phyloP scores from a whole-genome alignment of 2,797 vertebrate genomes.

The Danio albolineatus region DNA sequence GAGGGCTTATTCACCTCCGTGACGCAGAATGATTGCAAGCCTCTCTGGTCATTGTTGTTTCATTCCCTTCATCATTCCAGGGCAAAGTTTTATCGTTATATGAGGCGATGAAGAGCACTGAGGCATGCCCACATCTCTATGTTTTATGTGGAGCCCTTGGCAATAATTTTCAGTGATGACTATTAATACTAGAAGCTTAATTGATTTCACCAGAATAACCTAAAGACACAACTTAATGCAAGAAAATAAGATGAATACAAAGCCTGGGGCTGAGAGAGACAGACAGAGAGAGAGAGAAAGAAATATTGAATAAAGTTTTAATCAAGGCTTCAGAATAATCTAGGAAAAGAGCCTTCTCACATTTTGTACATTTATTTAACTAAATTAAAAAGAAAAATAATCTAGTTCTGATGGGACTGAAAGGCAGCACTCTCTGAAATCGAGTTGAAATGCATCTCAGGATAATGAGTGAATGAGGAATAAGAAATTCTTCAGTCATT shows the following conservation, averaged over 20 bases:
- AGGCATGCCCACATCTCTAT: slow-evolving; percentile 64
- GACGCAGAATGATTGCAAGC: slow-evolving; percentile 48
- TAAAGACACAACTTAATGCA: slow-evolving; percentile 27
- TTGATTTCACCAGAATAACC: slow-evolving; percentile 59
- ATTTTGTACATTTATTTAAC: not conserved
- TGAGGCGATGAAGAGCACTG: slow-evolving; percentile 71
- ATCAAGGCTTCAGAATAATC: not conserved
- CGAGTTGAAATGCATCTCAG: slow-evolving; percentile 35
- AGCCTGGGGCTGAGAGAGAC: slow-evolving; percentile 2
- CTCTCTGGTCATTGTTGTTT: slow-evolving; percentile 55
- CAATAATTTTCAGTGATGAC: slow-evolving; percentile 67
- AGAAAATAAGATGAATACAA: slow-evolving; percentile 20
- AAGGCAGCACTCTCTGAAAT: not conserved
- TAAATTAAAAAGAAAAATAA: not conserved
- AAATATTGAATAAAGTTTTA: not conserved
- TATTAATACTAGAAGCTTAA: slow-evolving; percentile 67
- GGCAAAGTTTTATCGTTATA: slow-evolving; percentile 69
- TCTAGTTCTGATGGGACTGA: slow-evolving; percentile 3
- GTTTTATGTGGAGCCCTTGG: slow-evolving; percentile 67
- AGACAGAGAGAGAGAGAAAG: too few relatives aligned
- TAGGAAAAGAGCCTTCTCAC: not conserved
- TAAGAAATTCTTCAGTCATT: slow-evolving; percentile 49
- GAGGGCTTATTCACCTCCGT: slow-evolving; percentile 55
- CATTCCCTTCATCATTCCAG: slow-evolving; percentile 62
- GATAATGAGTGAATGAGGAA: not conserved